Conservation (phyloP, 2,888 invertebrate genomes). For the Toxonevra muliebris region DNA sequence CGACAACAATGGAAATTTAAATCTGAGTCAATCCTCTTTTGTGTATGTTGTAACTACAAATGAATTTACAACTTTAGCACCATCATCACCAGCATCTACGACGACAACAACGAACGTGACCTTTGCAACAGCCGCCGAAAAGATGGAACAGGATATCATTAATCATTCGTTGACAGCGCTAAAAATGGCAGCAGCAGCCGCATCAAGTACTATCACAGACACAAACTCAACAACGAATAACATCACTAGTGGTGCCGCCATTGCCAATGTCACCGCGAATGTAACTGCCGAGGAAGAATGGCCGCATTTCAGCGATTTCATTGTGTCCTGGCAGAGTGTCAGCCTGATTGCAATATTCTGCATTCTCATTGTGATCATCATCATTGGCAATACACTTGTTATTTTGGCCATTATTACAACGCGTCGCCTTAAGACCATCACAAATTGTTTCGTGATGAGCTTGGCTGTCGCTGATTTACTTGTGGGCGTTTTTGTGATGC, state of each 20-base stretch:
- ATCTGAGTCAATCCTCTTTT: neutral
- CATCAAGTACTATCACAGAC: constrained; percentile 16
- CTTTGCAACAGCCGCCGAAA: constrained; percentile 17
- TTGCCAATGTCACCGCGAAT: constrained; percentile 42
- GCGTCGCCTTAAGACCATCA: constrained; percentile 87
- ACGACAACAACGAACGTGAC: constrained; percentile 23
- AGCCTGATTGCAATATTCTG: constrained; percentile 73
- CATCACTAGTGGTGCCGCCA: constrained; percentile 31
- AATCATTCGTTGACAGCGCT: constrained; percentile 22
- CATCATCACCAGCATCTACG: constrained; percentile 23
- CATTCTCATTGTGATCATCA: constrained; percentile 76
- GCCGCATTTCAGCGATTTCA: constrained; percentile 57
- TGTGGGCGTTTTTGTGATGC: constrained; percentile 94
- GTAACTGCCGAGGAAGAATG: constrained; percentile 54
- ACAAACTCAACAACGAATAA: constrained; percentile 18
- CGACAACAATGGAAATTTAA: constrained; percentile 16
- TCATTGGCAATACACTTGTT: constrained; percentile 88
- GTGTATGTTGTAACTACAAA: constrained; percentile 1
- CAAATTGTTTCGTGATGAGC: constrained; percentile 95
- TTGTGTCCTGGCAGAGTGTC: constrained; percentile 66
- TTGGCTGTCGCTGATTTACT: constrained; percentile 92
- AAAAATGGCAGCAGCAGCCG: neutral
- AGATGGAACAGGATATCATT: constrained; percentile 21
- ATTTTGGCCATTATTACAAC: constrained; percentile 89
- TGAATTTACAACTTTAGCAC: constrained; percentile 6